Evolutionary conservation across 1,140 invertebrate species (phyloP).

Genomic region (Frieseomelitta varia): DNA sequence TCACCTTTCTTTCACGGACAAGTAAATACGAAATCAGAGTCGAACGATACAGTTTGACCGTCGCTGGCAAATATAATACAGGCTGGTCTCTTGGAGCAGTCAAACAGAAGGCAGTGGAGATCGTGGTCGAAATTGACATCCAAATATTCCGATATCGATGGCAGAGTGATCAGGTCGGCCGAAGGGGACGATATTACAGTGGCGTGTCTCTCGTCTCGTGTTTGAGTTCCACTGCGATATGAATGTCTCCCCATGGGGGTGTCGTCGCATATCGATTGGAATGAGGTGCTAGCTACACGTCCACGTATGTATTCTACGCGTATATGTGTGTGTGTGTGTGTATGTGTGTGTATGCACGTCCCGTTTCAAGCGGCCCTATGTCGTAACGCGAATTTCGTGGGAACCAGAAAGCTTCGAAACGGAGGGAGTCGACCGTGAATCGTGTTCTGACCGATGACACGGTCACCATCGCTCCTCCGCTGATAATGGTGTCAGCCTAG

Average conservation of each 20-base stretch:
- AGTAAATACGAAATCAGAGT: neutral
- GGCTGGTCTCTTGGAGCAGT: neutral
- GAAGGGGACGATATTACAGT: slow-evolving; percentile 57
- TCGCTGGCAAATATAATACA: neutral
- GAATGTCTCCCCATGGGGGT: slow-evolving; percentile 64
- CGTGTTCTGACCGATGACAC: slow-evolving; percentile 37
- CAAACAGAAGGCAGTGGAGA: neutral
- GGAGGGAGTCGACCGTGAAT: slow-evolving; percentile 23
- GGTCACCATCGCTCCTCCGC: slow-evolving; percentile 29
- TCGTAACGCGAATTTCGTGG: slow-evolving; percentile 58
- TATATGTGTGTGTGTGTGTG: slow-evolving; percentile 3
- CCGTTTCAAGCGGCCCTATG: slow-evolving; percentile 31
- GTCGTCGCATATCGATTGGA: slow-evolving; percentile 69
- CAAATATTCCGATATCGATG: slow-evolving; percentile 44
- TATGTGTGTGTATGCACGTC: slow-evolving; percentile 18
- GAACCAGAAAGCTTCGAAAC: slow-evolving; percentile 38
- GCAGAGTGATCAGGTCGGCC: slow-evolving; percentile 10
- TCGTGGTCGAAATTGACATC: slow-evolving; percentile 32
- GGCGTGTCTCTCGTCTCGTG: slow-evolving; percentile 50
- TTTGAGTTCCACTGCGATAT: slow-evolving; percentile 70
- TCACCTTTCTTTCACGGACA: neutral
- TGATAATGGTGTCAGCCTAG: slow-evolving; percentile 49
- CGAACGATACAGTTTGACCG: neutral
- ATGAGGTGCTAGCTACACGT: slow-evolving; percentile 44
- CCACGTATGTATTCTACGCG: neutral